Evolutionary conservation across 2,888 invertebrate genomes (phyloP), one percentile per base, ranked within the genome.

Genomic region (Alcis repandata): DNA sequence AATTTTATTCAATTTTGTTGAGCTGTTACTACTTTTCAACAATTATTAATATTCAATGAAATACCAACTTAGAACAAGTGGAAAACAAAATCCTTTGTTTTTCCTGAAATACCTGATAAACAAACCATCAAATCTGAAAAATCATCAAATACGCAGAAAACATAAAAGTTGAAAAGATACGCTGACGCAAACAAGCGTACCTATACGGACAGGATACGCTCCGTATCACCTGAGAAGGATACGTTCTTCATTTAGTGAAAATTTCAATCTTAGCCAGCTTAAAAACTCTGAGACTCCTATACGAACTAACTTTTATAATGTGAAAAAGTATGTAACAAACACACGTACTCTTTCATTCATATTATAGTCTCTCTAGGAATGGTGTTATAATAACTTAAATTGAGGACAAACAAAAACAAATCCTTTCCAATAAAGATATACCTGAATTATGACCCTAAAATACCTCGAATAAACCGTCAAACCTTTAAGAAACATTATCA

Each of bases 241-340:
- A 69, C 67, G 63, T 70, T 67, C 69, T 68, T 70, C 65, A 72
- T 72, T 70, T 68, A 70, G 57, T 62, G 63, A 63, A 66, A 67
- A 67, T 69, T 72, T 64, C 68, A 62, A 66, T 70, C 58, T 48
- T 51, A n/a, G 46, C 57, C n/a, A n/a, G n/a, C n/a, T n/a, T n/a
- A n/a, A n/a, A n/a, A n/a, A n/a, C n/a, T n/a, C n/a, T n/a, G n/a
- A n/a, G n/a, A n/a, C n/a, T n/a, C n/a, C n/a, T n/a, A n/a, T n/a
- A n/a, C n/a, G n/a, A n/a, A n/a, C n/a, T n/a, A n/a, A n/a, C n/a
- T n/a, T n/a, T n/a, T n/a, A n/a, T n/a, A n/a, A n/a, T n/a, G n/a
- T n/a, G n/a, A n/a, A n/a, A n/a, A n/a, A n/a, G n/a, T n/a, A n/a
- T n/a, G n/a, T n/a, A n/a, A n/a, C n/a, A n/a, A n/a, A n/a, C n/a